Percentiles rank a stretch among this genome's conserved stretches.
Conservation (phyloP, 2,888 invertebrate genomes). For the Lingula anatina region DNA sequence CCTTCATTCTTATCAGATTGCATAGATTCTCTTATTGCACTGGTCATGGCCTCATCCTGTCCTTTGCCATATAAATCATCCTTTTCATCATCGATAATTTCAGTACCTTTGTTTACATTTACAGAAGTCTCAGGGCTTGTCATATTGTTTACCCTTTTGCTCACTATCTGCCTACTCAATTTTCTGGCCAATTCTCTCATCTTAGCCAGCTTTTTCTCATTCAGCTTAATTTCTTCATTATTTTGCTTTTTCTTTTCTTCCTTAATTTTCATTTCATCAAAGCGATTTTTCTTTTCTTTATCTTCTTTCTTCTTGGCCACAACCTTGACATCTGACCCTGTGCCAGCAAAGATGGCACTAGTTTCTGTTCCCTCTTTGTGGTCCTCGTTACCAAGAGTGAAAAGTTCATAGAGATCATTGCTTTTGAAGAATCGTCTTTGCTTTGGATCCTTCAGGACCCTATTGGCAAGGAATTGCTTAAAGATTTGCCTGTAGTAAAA, state of each 20-base stretch:
- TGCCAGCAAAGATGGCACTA: conserved; percentile 67
- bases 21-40: no score
- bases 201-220: conserved; percentile 9
- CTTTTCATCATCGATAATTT: no score
- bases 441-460: conserved; percentile 81
- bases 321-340: conserved; percentile 57
- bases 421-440: conserved; percentile 85
- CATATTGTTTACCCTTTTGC: conserved; percentile 13
- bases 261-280: conserved; percentile 28
- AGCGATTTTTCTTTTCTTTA: conserved; percentile 25
- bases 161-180: conserved; percentile 46
- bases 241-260: conserved; percentile 1
- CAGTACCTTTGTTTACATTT: no score
- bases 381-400: conserved; percentile 67
- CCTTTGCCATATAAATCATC: no score
- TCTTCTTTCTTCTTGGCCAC: no score
- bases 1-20: no score
- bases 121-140: neutral
- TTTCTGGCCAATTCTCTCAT: conserved; percentile 40
- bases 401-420: conserved; percentile 82
- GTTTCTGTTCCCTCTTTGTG: conserved; percentile 74
- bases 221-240: conserved; percentile 11
- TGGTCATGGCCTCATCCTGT: no score
- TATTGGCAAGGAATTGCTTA: conserved; percentile 85
- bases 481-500: conserved; percentile 74